Base-by-base conservation (phyloP, 2,888 invertebrate genomes). In the Agrochola macilenta region DNA sequence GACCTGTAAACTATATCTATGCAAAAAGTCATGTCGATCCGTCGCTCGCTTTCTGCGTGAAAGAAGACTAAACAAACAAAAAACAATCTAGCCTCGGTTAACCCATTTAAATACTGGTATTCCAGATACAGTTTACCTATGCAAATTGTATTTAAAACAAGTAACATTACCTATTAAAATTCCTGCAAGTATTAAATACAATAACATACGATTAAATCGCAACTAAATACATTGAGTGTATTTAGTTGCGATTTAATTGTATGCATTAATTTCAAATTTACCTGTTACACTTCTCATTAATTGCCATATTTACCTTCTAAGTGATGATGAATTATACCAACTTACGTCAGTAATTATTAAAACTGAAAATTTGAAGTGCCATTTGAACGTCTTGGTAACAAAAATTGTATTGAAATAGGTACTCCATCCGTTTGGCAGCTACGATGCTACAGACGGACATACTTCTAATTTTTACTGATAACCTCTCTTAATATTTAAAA, bases 281-380 rank as follows among this genome's bases (percentile, higher is more conserved):
- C 61, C 43, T 71, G 46, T 78, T 69, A 83, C 46, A 68, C 39
- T 63, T 78, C 46, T 20, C 35, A 63, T 30, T 60, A 17, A 70
- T 69, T 82, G 30, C 5, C n/a, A 35, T 66, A 77, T 35, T 61
- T 70, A 60, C 20, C 39, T 23, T 26, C 9, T 57, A 66, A 49
- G 0, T 39, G 17, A 7, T 43, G 9, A 30, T 68, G 70, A 82
- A 3, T 77, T 58, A 82, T n/a, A 39, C 5, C 64, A 43, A 54
- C 23, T 60, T 66, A 66, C 35, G 54, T 61, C 65, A 54, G n/a
- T 52, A 2, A 14, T 52, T 14, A 14, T 52, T 20, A 23, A 9
- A 78, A 61, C 26, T 26, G 8, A 5, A 69, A 61, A 39, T 43
- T 68, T 52, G 8, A 17, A 17, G 17, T 35, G 52, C 11, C 52